phyloP scores from a whole-genome alignment of 2,888 invertebrate species.

The Brachyptera putata region DNA sequence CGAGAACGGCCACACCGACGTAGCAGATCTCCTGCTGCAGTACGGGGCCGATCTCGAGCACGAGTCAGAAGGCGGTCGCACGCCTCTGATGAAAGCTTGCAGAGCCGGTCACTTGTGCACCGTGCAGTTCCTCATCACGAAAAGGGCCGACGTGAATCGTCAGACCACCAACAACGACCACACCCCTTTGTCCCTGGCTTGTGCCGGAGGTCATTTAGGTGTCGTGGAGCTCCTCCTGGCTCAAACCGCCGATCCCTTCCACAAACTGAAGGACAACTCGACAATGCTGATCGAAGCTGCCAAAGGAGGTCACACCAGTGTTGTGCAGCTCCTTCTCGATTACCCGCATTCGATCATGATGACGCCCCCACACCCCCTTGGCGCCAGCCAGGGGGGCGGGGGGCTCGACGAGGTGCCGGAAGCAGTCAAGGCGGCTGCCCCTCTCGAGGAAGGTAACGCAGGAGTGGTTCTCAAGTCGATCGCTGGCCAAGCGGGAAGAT shows the following conservation, averaged over 20 bases:
- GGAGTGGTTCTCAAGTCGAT: conserved; percentile 38
- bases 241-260: conserved; percentile 91
- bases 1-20: conserved; percentile 98
- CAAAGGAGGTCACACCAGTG: conserved; percentile 94
- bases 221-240: conserved; percentile 90
- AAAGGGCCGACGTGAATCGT: conserved; percentile 79
- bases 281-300: conserved; percentile 98
- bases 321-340: conserved; percentile 91
- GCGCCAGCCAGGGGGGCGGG: too few species aligned
- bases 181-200: conserved; percentile 92
- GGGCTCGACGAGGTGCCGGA: conserved; percentile 57
- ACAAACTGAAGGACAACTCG: conserved; percentile 96
- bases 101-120: conserved; percentile 94
- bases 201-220: conserved; percentile 91
- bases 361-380: conserved; percentile 41
- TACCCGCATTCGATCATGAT: conserved; percentile 84
- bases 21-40: conserved; percentile 86
- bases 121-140: conserved; percentile 89
- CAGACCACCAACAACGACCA: conserved; percentile 94
- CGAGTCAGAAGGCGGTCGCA: conserved; percentile 94
- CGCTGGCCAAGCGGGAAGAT: conserved; percentile 27
- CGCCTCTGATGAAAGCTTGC: conserved; percentile 98
- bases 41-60: conserved; percentile 91
- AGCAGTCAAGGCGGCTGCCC: conserved; percentile 50
- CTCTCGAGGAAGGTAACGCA: conserved; percentile 45